Evolutionary conservation across 2,888 invertebrate species (phyloP).

Genomic region (Amphipyra tragopoginis): DNA sequence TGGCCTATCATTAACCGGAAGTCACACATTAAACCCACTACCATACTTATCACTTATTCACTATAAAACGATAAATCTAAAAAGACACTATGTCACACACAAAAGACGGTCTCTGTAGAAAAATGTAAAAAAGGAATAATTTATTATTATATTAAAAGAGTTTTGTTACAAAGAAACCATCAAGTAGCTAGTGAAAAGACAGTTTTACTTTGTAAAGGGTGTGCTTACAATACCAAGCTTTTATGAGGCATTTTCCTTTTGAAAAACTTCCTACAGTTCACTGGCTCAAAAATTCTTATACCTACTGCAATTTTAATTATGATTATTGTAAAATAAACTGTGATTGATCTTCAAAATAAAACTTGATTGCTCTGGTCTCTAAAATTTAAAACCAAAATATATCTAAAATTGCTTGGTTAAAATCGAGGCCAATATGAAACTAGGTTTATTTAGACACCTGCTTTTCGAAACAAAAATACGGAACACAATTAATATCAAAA

Average conservation of each 20-base stretch:
- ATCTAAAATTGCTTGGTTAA: too few relatives aligned
- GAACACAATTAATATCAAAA: too few relatives aligned
- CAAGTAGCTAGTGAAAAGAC: constrained; percentile 61
- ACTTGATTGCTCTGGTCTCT: too few relatives aligned
- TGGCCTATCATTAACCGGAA: background rate
- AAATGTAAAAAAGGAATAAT: constrained; percentile 60
- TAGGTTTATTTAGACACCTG: too few relatives aligned
- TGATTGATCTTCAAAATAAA: too few relatives aligned
- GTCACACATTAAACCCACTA: background rate
- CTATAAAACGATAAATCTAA: constrained; percentile 30
- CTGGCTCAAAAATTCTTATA: constrained; percentile 2
- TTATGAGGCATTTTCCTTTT: constrained; percentile 44
- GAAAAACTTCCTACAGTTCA: constrained; percentile 8
- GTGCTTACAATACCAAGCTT: constrained; percentile 60
- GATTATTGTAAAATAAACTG: background rate
- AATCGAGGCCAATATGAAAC: too few relatives aligned
- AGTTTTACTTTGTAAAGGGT: constrained; percentile 57
- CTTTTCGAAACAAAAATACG: too few relatives aligned
- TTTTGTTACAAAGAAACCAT: constrained; percentile 59
- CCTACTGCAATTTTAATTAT: constrained; percentile 20
- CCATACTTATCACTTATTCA: constrained; percentile 5
- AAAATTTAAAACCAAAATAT: too few relatives aligned
- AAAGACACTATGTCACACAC: constrained; percentile 22
- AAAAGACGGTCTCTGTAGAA: constrained; percentile 38
- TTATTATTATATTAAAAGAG: constrained; percentile 67